Evolutionary conservation across 2,888 invertebrate species (phyloP), one percentile per base, ranked within the genome.

Genomic region (Spilosoma lubricipeda): DNA sequence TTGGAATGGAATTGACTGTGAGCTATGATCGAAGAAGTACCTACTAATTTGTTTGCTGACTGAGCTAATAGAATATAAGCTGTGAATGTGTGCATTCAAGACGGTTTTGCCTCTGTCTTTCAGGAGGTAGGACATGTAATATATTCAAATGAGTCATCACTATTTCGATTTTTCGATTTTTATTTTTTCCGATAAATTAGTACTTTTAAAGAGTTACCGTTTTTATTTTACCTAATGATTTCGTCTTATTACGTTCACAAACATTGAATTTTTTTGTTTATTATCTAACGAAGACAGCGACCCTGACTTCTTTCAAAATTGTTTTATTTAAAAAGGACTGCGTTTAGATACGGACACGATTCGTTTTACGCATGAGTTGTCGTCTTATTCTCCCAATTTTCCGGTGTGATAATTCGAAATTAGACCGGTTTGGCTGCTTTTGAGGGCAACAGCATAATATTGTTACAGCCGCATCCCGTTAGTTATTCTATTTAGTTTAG

Each of bases 321-420:
- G 72, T 77, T 72, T 73, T 81, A 80, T 87, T 85, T 82, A 77
- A 72, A 85, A 82, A 84, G 79, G 78, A 77, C 73, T 67, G 56
- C 77, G 71, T 76, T 72, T 71, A 69, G 70, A 79, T 71, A 77
- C 72, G 74, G 72, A 80, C 79, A 83, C 77, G 83, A 83, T 86
- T 73, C 80, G 82, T 87, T 88, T 86, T 75, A 88, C 86, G 85
- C 82, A 67, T 77, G 77, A 81, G 79, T 84, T 81, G 77, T 80
- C 82, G 77, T 80, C 82, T 85, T 83, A 80, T 84, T 87, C 80
- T 82, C 80, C 84, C 87, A 87, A 89, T 89, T 88, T 89, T 87
- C 85, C 87, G 80, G 81, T 77, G 79, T 86, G 86, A 87, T 87
- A 88, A 88, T 80, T 86, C 77, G 80, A 84, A 87, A 87, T 88